Evolutionary conservation across 2,797 vertebrate genomes (phyloP).

Genomic region (Falco columbarius): DNA sequence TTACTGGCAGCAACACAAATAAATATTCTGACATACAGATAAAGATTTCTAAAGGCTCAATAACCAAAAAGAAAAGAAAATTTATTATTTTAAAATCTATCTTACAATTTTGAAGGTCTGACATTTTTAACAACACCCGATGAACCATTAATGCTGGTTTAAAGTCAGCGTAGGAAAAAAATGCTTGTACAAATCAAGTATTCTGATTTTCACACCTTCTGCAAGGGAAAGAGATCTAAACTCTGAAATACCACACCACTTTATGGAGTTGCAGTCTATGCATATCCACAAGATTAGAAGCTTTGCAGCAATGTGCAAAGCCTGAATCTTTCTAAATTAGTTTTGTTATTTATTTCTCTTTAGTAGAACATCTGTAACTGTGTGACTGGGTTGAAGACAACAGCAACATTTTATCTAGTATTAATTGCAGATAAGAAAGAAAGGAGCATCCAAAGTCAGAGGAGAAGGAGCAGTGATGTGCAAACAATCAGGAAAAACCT

Average conservation of each 20-base stretch:
- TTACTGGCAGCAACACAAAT: neutral
- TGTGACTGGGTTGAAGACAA: neutral
- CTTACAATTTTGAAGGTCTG: neutral
- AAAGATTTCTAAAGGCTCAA: neutral
- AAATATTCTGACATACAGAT: neutral
- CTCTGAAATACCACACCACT: neutral
- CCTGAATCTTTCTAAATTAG: neutral
- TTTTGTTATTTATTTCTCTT: neutral
- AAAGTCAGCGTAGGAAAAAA: neutral
- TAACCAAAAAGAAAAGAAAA: neutral
- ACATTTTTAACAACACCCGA: neutral
- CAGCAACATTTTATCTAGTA: neutral
- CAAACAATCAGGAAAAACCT: neutral
- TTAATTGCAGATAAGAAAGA: neutral
- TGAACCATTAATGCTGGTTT: neutral
- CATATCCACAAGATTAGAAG: neutral
- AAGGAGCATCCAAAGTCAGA: neutral
- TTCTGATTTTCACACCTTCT: neutral
- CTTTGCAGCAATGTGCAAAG: neutral
- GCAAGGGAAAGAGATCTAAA: neutral
- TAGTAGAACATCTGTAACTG: neutral
- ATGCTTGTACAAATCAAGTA: neutral
- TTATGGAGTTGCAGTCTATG: neutral
- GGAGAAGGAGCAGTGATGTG: neutral
- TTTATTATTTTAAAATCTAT: neutral